A percentile compares a stretch with the other conserved stretches of the same genome.
Conservation (phyloP, 2,888 invertebrate species). For the Brenthis daphne region DNA sequence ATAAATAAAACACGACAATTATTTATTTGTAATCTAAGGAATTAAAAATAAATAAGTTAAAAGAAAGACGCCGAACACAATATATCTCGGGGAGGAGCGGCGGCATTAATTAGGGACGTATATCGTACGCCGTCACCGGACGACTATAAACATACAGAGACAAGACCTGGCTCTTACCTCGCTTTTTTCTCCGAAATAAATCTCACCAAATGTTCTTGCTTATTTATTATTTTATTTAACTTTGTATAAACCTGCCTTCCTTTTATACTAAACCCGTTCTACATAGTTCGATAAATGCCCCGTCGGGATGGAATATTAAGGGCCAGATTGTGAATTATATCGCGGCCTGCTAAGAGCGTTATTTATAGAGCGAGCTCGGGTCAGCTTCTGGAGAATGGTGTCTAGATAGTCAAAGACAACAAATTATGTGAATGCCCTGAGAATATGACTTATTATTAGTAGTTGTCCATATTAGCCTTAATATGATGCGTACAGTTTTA, state of each 20-base stretch:
- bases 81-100: constrained; percentile 64
- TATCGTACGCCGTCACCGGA: constrained; percentile 67
- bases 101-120: constrained; percentile 74
- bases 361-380: constrained; percentile 64
- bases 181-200: constrained; percentile 78
- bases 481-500: not conserved
- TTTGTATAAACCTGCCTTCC: constrained; percentile 67
- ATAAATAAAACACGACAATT: constrained; percentile 41
- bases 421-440: constrained; percentile 33
- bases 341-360: constrained; percentile 68
- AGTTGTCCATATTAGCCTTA: constrained; percentile 15
- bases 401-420: constrained; percentile 33
- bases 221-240: constrained; percentile 80
- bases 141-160: constrained; percentile 73
- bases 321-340: constrained; percentile 74
- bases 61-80: constrained; percentile 53
- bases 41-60: constrained; percentile 50
- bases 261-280: constrained; percentile 75
- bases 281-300: constrained; percentile 75
- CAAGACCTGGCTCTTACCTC: constrained; percentile 71
- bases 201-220: constrained; percentile 74
- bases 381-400: constrained; percentile 44
- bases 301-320: constrained; percentile 65
- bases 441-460: constrained; percentile 30
- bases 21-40: constrained; percentile 45